Evolutionary conservation across 2,113 vertebrate species (phyloP).

Genomic region (Merops nubicus): DNA sequence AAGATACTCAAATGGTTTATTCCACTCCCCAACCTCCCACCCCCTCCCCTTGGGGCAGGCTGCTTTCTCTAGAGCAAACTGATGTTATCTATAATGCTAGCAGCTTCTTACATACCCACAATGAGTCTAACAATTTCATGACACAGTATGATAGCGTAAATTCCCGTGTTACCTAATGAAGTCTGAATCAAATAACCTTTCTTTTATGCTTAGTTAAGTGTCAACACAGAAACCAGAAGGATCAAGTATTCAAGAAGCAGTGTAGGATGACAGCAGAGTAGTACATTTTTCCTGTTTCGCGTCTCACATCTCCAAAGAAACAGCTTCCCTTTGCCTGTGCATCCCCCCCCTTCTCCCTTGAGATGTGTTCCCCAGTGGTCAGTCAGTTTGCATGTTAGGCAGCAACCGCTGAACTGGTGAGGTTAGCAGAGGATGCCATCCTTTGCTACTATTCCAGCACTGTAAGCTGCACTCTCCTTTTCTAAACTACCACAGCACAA

Average conservation of each 20-base stretch:
- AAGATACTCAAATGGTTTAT: too few species aligned
- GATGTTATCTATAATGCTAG: conserved; percentile 28
- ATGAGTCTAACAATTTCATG: background rate
- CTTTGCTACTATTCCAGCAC: background rate
- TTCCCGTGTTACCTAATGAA: background rate
- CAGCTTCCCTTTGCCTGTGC: background rate
- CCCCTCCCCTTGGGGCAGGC: background rate
- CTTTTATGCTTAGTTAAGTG: background rate
- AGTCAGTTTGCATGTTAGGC: background rate
- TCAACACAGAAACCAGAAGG: background rate
- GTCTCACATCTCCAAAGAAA: background rate
- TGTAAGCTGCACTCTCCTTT: background rate
- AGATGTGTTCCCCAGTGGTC: background rate
- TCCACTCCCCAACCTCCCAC: background rate
- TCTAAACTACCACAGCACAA: background rate
- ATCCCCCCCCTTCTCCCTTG: background rate
- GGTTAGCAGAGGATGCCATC: background rate
- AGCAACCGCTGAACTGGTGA: background rate
- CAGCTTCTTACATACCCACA: background rate
- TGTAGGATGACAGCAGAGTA: background rate
- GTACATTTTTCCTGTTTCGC: background rate
- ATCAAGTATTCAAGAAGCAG: background rate
- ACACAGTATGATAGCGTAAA: background rate
- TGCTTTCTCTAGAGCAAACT: conserved; percentile 35
- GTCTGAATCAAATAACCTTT: background rate